Evolutionary conservation across 2,113 vertebrate genomes (phyloP), one percentile per base, ranked within the genome.

Genomic region (Hymenochirus boettgeri): DNA sequence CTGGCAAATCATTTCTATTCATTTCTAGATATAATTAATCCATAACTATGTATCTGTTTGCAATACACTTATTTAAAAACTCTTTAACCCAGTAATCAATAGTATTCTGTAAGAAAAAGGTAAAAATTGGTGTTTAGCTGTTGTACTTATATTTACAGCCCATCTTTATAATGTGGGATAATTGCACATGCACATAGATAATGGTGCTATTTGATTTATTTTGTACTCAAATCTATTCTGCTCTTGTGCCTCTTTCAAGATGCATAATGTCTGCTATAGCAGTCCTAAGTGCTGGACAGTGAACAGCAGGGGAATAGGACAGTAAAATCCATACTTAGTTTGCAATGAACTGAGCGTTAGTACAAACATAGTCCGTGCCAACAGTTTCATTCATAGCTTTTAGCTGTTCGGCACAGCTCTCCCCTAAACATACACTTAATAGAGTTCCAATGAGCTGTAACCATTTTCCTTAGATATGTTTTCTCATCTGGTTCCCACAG

Each of bases 371-470:
- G 31, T 33, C 47, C 27, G 27, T 69, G 65, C 65, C 65, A 69
- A 69, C 37, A 53, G 39, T 69, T 69, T 69, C 56, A 69, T 69
- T 69, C 65, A 59, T 69, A 53, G 65, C 65, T 69, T 69, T 69
- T 69, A 69, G 65, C 65, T 53, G 56, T 46, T 69, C 63, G 31
- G 55, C 47, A 7, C 23, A 2, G 55, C 33, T 52, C 65, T 53
- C 56, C 19, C 35, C 65, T 53, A 33, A 69, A 59, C 56, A 33
- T 69, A 69, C 47, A 52, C 47, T 66, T 66, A 66, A 66, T 66
- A 66, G 63, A 58, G 45, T 69, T 69, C 56, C 65, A 69, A 69
- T 69, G 65, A 69, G 57, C 65, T 69, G 65, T 60, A 60, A 69
- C 65, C 65, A 53, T 69, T 69, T 57, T 67, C 64, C 37, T 69